Conservation (phyloP, 2,888 invertebrate genomes). For the Plutella xylostella region DNA sequence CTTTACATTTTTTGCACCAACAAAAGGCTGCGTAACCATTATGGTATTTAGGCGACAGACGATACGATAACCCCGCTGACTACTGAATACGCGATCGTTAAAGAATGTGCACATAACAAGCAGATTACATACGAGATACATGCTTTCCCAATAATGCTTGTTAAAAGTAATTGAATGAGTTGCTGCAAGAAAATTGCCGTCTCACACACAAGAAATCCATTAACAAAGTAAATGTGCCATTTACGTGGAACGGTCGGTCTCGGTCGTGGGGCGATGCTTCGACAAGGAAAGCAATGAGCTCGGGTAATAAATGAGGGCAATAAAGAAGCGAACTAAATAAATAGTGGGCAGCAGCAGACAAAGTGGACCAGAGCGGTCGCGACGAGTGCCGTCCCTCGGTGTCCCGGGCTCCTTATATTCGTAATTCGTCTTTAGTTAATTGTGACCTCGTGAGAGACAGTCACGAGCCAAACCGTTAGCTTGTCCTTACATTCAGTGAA, state of each 20-base stretch:
- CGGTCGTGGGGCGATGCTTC: not conserved
- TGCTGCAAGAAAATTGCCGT: conserved; percentile 7
- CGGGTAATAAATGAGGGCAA: conserved; percentile 31
- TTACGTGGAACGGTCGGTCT: conserved; percentile 21
- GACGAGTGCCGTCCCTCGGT: no score
- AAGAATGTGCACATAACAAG: not conserved
- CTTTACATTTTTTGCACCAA: conserved; percentile 29
- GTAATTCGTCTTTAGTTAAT: no score
- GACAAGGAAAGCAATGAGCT: conserved; percentile 32
- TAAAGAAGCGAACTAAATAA: conserved; percentile 31
- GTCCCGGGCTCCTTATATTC: no score
- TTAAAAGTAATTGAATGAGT: conserved; percentile 5
- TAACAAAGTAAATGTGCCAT: conserved; percentile 27
- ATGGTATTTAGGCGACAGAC: conserved; percentile 26
- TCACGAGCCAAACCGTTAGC: no score
- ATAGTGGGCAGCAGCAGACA: conserved; percentile 23
- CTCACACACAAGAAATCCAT: conserved; percentile 18
- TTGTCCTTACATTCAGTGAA: no score
- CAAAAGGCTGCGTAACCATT: conserved; percentile 1
- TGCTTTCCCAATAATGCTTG: not conserved
- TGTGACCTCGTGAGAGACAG: no score
- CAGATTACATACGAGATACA: not conserved
- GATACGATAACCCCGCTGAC: conserved; percentile 27
- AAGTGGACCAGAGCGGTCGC: conserved; percentile 16
- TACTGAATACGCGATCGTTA: conserved; percentile 13